Base-by-base conservation (phyloP, 2,888 invertebrate species). In the Ommatoiulus sabulosus region DNA sequence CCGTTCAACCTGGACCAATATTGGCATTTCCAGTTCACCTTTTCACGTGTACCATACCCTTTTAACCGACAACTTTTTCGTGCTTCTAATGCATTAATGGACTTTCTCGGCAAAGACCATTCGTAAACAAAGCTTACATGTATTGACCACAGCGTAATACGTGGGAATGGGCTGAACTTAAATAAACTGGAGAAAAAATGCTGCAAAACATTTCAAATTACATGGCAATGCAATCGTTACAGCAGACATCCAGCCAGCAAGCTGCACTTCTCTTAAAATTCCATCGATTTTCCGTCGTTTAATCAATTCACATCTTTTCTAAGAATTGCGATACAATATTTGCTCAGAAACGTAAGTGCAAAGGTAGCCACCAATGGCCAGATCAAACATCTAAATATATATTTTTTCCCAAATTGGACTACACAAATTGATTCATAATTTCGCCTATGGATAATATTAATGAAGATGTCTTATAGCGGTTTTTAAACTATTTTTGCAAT, bases 1-100 rank as follows among this genome's bases (percentile, higher is more conserved):
- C 72, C 72, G 24, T 72, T 72, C 72, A 72, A 72, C 72, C 24
- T 72, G 72, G 72, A 72, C 72, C 72, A 72, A 72, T 72, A 72
- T 72, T 72, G 72, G 72, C 24, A 72, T 72, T 72, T 72, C 24
- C 24, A 72, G 24, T 72, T 24, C 72, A 72, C 72, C 72, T 72
- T 46, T 72, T 72, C 72, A 72, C 72, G 72, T 72, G 72, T 72
- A 10, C n/a, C 72, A 24, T 72, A 72, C 72, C 72, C 72, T 72
- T 72, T 72, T 72, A 72, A 72, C 72, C 72, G 24, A 72, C 72
- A 72, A 24, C 72, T 72, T 72, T 72, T 72, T 72, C 72, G 24
- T 72, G 72, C 72, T 24, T 24, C 72, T 72, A 72, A 72, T 72
- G 72, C 72, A 72, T 72, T 72, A 72, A 72, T 72, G 72, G 8